phyloP scores from a whole-genome alignment of 2,888 invertebrate species.

The Gasteruption jaculator region DNA sequence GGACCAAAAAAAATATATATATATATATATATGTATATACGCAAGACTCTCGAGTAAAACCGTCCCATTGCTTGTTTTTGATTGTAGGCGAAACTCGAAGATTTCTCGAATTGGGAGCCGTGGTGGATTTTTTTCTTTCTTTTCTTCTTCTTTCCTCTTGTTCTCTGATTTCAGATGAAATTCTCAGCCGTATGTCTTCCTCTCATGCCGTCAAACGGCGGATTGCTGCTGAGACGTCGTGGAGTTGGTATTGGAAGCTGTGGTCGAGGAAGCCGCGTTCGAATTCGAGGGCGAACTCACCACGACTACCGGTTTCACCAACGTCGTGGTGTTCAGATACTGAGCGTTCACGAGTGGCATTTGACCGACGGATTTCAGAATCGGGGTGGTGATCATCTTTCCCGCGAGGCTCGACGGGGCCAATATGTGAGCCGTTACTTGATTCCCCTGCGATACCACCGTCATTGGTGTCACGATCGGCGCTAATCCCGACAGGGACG shows the following conservation, averaged over 20 bases:
- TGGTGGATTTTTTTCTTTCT: background rate
- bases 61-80: no score
- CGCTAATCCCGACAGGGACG: constrained; percentile 55
- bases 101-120: no score
- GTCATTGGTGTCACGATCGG: constrained; percentile 56
- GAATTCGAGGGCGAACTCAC: constrained; percentile 54
- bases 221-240: constrained; percentile 37
- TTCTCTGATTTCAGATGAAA: constrained; percentile 35
- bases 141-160: constrained; percentile 1
- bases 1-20: no score
- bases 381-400: constrained; percentile 59
- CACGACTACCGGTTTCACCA: constrained; percentile 69
- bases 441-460: constrained; percentile 62
- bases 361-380: constrained; percentile 58
- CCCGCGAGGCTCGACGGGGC: constrained; percentile 61
- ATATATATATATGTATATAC: no score
- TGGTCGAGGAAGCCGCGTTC: constrained; percentile 34
- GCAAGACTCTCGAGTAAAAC: no score
- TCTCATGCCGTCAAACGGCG: constrained; percentile 44
- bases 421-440: constrained; percentile 61
- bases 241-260: constrained; percentile 39
- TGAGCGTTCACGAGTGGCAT: constrained; percentile 66
- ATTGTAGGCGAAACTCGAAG: no score
- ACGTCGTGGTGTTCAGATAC: constrained; percentile 60
- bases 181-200: constrained; percentile 31